Conservation (phyloP, 2,113 vertebrate genomes). For the Halcyon senegalensis region DNA sequence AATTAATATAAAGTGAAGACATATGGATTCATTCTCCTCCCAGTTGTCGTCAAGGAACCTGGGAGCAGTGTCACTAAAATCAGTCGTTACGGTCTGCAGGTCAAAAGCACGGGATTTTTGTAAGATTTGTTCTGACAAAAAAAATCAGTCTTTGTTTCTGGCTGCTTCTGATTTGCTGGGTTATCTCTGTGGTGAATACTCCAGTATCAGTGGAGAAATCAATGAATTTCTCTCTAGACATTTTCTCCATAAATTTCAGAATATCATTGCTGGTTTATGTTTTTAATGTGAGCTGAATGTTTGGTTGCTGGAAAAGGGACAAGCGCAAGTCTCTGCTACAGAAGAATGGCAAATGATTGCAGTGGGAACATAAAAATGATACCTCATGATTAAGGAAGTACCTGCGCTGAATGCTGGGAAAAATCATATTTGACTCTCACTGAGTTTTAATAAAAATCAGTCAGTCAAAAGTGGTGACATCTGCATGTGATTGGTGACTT, state of each 20-base stretch:
- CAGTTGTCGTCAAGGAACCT: slow-evolving; percentile 23
- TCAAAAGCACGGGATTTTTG: slow-evolving; percentile 31
- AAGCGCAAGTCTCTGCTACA: neutral
- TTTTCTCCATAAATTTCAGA: slow-evolving; percentile 19
- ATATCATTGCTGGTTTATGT: neutral
- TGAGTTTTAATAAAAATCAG: slow-evolving; percentile 18
- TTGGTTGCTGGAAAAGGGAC: neutral
- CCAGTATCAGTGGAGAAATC: neutral
- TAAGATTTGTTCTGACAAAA: slow-evolving; percentile 22
- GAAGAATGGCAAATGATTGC: neutral
- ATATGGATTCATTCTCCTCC: slow-evolving; percentile 38
- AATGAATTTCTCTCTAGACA: neutral
- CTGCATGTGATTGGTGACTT: neutral
- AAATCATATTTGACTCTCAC: neutral
- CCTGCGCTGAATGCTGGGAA: neutral
- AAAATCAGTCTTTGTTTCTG: slow-evolving; percentile 11
- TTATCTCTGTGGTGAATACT: neutral
- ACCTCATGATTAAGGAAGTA: neutral
- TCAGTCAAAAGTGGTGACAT: neutral
- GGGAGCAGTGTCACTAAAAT: slow-evolving; percentile 37
- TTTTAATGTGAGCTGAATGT: neutral
- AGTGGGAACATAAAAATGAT: neutral
- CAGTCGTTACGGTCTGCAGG: neutral
- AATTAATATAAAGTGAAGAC: slow-evolving; percentile 43
- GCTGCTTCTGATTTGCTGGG: neutral